Conservation (phyloP, 1,140 invertebrate genomes). For the Drosophila sucinea region DNA sequence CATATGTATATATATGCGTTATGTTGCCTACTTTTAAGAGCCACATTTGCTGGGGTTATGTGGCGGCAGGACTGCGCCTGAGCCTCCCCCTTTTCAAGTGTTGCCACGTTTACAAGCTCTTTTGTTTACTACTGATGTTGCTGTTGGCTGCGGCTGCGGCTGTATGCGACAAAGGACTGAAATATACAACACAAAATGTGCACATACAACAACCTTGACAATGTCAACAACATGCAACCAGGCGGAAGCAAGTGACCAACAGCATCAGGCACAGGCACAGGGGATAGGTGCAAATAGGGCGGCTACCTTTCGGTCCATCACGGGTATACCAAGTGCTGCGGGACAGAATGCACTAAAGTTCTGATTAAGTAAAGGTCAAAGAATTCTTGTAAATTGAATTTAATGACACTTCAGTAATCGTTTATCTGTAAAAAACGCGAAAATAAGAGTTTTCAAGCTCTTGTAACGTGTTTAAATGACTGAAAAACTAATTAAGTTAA, state of each 20-base stretch:
- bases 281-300: neutral
- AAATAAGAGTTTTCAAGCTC: neutral
- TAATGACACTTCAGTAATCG: slow-evolving; percentile 1
- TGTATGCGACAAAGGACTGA: slow-evolving; percentile 20
- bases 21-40: slow-evolving; percentile 7
- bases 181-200: slow-evolving; percentile 33
- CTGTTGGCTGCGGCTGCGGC: slow-evolving; percentile 25
- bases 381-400: neutral
- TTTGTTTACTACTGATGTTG: slow-evolving; percentile 3
- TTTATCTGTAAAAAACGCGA: neutral
- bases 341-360: neutral
- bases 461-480: too few species aligned
- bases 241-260: slow-evolving; percentile 55
- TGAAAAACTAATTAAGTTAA: too few species aligned
- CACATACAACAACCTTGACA: slow-evolving; percentile 62
- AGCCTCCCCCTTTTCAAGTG: neutral
- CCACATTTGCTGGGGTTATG: slow-evolving; percentile 8
- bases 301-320: neutral
- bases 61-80: neutral
- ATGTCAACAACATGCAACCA: slow-evolving; percentile 59
- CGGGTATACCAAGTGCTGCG: neutral
- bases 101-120: slow-evolving; percentile 9
- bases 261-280: slow-evolving; percentile 34
- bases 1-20: slow-evolving; percentile 3
- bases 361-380: slow-evolving; percentile 10